phyloP scores from a whole-genome alignment of 2,888 invertebrate species.

The Nymphalis polychloros region DNA sequence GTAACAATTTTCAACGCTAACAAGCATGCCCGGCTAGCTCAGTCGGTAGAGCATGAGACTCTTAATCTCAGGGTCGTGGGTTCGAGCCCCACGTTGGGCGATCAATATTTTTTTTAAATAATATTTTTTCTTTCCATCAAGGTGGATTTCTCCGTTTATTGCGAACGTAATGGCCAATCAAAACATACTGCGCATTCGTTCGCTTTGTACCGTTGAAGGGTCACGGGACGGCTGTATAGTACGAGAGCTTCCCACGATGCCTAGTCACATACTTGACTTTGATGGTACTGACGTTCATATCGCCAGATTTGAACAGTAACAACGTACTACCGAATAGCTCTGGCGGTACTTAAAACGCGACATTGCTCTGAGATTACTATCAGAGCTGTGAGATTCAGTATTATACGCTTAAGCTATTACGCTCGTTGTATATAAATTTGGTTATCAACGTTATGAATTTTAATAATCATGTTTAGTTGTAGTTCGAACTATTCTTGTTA shows the following conservation, averaged over 20 bases:
- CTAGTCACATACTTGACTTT: constrained; percentile 32
- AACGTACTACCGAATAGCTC: constrained; percentile 52
- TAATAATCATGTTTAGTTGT: not conserved
- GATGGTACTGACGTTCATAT: constrained; percentile 48
- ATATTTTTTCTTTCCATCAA: not conserved
- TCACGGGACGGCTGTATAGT: constrained; percentile 59
- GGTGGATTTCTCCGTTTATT: constrained; percentile 64
- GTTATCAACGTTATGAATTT: constrained; percentile 15
- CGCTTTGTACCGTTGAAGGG: constrained; percentile 61
- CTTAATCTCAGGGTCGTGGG: constrained; percentile 85
- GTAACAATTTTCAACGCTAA: not conserved
- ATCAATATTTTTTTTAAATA: constrained; percentile 22
- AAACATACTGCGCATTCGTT: constrained; percentile 56
- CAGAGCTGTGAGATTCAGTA: constrained; percentile 28
- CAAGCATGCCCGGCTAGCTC: constrained; percentile 75
- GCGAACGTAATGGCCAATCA: constrained; percentile 52
- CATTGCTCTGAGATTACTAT: constrained; percentile 26
- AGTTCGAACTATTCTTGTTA: no score
- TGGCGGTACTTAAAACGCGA: constrained; percentile 43
- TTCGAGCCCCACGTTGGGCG: constrained; percentile 85
- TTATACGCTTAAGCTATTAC: constrained; percentile 43
- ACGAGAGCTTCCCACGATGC: constrained; percentile 64
- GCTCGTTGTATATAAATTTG: constrained; percentile 23
- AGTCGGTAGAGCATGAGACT: constrained; percentile 84
- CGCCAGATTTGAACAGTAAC: constrained; percentile 53